Base-by-base conservation (phyloP, 2,888 invertebrate genomes). In the Drosophila formosana region DNA sequence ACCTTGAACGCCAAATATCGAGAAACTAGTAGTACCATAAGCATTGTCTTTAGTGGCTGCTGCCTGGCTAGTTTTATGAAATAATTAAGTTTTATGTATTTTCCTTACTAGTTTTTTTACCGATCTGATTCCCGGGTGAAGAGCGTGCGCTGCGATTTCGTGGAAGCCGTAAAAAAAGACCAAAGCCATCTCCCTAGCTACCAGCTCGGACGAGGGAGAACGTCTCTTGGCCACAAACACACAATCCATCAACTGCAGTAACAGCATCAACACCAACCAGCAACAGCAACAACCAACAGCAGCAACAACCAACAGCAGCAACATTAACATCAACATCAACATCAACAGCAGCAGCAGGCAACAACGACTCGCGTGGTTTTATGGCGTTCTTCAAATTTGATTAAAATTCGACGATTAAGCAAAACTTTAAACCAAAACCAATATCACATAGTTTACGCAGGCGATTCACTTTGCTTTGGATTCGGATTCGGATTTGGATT, bases 31-130 rank as follows among this genome's bases (percentile, higher is more conserved):
- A 82, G 37, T 55, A 64, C 37, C n/a, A 78, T 30, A 72, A 32
- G 49, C 49, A 74, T 67, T 64, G 67, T 46, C 62, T 70, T 69
- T 51, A 53, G 41, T 51, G 41, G 60, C 41, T 66, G 60, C 37
- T 64, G 25, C 41, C 64, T 60, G 52, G 58, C 50, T 70, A 80
- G 86, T 87, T 88, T 86, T 88, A 88, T 86, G 87, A 86, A 86
- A 88, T 86, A 86, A 86, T 86, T 88, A 88, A 83, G 68, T 86
- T 86, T 86, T 88, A 86, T 88, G 84, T 87, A 86, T 88, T 86
- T 85, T 85, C 73, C 84, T 86, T 79, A 86, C 87, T 86, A 76
- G 83, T 72, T 75, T 79, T 78, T 76, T 73, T 72, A 73, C 70
- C 73, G 84, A 76, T 80, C 67, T 60, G 78, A 61, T 69, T 66